Conservation (phyloP, 1,140 invertebrate species). For the Nilaparvata lugens region DNA sequence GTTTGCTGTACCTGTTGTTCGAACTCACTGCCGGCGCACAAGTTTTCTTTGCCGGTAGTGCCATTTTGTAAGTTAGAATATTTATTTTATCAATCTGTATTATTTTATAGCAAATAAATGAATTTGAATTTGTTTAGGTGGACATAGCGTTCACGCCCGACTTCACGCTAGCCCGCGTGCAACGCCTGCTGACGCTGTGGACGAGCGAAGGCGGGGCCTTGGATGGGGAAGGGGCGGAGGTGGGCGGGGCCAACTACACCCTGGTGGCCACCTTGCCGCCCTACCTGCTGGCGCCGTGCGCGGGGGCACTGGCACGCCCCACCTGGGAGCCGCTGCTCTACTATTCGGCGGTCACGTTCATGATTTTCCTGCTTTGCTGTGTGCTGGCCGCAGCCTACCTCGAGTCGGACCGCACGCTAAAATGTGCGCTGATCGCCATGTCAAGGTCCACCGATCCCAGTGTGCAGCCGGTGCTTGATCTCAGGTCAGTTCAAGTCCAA, state of each 20-base stretch:
- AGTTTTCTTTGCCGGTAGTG: no score
- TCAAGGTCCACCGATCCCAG: conserved; percentile 37
- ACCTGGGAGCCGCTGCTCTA: conserved; percentile 69
- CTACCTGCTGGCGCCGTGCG: conserved; percentile 63
- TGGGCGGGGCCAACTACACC: conserved; percentile 55
- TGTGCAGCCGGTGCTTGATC: conserved; percentile 47
- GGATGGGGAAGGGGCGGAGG: conserved; percentile 46
- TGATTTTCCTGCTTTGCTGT: conserved; percentile 52
- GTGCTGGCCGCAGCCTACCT: conserved; percentile 60
- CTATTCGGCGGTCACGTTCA: conserved; percentile 52
- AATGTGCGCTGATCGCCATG: conserved; percentile 40
- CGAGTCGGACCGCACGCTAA: conserved; percentile 62
- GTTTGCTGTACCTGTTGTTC: no score
- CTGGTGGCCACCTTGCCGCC: conserved; percentile 73
- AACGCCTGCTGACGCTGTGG: conserved; percentile 48
- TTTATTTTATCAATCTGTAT: no score
- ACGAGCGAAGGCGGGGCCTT: conserved; percentile 43
- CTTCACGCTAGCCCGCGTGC: conserved; percentile 74
- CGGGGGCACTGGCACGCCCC: conserved; percentile 61
- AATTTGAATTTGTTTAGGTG: no score
- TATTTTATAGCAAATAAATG: no score
- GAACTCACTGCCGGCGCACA: no score
- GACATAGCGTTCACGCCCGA: conserved; percentile 90
- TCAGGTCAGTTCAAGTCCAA: no score
- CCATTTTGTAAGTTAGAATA: no score